These are phyloP conservation scores for Eulithis prunata DNA, from an alignment of 2,888 invertebrate genomes.

Conservation along the genomic window DNA sequence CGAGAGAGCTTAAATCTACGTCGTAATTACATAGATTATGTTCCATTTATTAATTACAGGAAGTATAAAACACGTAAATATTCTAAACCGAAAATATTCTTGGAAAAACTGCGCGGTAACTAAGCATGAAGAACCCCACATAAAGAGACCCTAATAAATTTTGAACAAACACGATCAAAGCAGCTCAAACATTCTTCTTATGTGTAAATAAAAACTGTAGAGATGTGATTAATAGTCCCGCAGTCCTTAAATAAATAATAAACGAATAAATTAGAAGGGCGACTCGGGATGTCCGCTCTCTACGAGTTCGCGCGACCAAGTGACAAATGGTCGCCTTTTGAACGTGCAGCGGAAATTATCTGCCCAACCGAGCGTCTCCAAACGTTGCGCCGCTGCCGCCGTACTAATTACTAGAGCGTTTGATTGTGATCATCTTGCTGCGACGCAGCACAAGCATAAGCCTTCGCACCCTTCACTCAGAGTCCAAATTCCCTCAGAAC, in stretches of 20 bases:
- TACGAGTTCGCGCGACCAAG: slow-evolving; percentile 76
- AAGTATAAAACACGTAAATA: slow-evolving; percentile 37
- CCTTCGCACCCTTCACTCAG: slow-evolving; percentile 50
- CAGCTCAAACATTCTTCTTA: slow-evolving; percentile 64
- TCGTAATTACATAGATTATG: slow-evolving; percentile 32
- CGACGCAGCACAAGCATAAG: slow-evolving; percentile 50
- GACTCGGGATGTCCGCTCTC: slow-evolving; percentile 73
- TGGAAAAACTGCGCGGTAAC: slow-evolving; percentile 48
- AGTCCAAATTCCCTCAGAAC: slow-evolving; percentile 51
- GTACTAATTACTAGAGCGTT: slow-evolving; percentile 82
- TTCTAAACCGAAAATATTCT: slow-evolving; percentile 39
- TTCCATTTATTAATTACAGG: slow-evolving; percentile 38
- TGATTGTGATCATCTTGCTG: slow-evolving; percentile 74
- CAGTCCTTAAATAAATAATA: slow-evolving; percentile 84
- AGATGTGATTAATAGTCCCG: slow-evolving; percentile 82
- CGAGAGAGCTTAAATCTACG: slow-evolving; percentile 16
- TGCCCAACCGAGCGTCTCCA: slow-evolving; percentile 79
- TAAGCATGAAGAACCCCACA: slow-evolving; percentile 52
- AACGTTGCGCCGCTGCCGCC: slow-evolving; percentile 60
- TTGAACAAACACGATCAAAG: slow-evolving; percentile 76
- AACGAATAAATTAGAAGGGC: slow-evolving; percentile 81
- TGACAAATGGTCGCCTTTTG: slow-evolving; percentile 83
- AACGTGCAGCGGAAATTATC: slow-evolving; percentile 83
- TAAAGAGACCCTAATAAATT: slow-evolving; percentile 68
- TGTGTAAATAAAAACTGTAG: slow-evolving; percentile 80